A percentile compares a stretch with the other conserved stretches of the same genome.
Evolutionary conservation across 1,140 invertebrate species (phyloP).

Genomic region (Ruditapes philippinarum): DNA sequence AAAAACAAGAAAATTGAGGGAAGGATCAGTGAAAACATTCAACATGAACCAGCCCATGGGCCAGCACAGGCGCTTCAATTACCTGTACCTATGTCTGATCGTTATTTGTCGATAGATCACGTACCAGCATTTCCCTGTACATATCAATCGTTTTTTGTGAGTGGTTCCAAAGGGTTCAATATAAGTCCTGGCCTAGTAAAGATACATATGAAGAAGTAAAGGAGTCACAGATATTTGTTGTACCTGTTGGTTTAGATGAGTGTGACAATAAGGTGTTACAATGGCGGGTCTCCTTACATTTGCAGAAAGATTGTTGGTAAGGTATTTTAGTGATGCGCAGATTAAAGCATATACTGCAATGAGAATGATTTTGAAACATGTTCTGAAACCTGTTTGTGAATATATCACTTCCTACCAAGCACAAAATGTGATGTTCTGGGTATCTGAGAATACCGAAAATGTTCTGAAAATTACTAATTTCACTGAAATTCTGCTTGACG

Average conservation of each 20-base stretch:
- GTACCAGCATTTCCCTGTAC: too few relatives aligned
- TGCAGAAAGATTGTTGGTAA: neutral
- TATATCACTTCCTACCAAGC: slow-evolving; percentile 36
- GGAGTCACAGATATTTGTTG: neutral
- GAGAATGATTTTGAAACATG: slow-evolving; percentile 8
- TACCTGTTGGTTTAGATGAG: slow-evolving; percentile 3
- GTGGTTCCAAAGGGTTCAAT: too few relatives aligned
- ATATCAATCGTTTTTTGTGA: too few relatives aligned
- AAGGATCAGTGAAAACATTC: too few relatives aligned
- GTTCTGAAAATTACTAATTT: neutral
- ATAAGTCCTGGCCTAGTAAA: too few relatives aligned
- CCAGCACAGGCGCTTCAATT: too few relatives aligned
- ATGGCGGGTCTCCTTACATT: slow-evolving; percentile 43
- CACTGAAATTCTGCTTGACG: neutral
- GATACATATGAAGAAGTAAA: too few relatives aligned
- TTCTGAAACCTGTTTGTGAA: neutral
- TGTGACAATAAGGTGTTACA: neutral
- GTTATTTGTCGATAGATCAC: too few relatives aligned
- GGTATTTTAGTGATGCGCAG: slow-evolving; percentile 10
- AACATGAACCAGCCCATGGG: too few relatives aligned
- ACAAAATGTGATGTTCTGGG: slow-evolving; percentile 44
- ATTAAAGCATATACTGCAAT: slow-evolving; percentile 31
- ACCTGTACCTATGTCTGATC: too few relatives aligned
- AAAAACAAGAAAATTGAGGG: too few relatives aligned
- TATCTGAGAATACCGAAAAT: neutral